Percentiles rank a stretch among this genome's conserved stretches.
Conservation (phyloP, 2,888 invertebrate species). For the Neoaliturus tenellus region DNA sequence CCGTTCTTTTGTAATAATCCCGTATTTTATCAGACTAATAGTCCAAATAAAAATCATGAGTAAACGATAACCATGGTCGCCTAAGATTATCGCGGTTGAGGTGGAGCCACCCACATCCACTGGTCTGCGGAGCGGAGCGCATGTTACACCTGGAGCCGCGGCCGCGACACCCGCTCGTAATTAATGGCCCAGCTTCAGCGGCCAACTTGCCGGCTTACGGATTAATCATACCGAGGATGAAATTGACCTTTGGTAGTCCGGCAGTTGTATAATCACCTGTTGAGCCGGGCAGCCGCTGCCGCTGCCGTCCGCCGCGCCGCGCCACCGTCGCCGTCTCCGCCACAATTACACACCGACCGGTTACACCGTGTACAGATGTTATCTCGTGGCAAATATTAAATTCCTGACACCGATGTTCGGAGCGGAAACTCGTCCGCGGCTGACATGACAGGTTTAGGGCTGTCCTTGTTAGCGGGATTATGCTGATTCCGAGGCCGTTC, state of each 20-base stretch:
- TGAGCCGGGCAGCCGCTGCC: neutral
- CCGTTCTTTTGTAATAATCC: no score
- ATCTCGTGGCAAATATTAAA: conserved; percentile 9
- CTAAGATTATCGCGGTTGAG: no score
- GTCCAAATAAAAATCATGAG: no score
- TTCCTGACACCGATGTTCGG: neutral
- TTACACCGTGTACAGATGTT: neutral
- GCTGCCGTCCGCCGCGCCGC: no score
- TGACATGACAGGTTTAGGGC: neutral
- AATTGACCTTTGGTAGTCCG: conserved; percentile 47
- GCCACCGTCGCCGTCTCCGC: no score
- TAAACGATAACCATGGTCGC: no score
- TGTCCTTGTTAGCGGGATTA: conserved; percentile 9
- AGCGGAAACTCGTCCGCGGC: neutral
- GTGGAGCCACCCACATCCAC: neutral
- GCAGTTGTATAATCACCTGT: conserved; percentile 20
- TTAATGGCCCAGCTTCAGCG: conserved; percentile 24
- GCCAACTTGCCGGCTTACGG: neutral
- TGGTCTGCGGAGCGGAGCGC: no score
- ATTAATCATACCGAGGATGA: conserved; percentile 48
- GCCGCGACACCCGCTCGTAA: neutral
- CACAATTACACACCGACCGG: conserved; percentile 36
- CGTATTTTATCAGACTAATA: no score
- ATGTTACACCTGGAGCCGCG: neutral
- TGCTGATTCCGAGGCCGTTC: neutral